These are phyloP conservation scores for Lates calcarifer DNA, from an alignment of 2,113 vertebrate species.

Conservation along the genomic window DNA sequence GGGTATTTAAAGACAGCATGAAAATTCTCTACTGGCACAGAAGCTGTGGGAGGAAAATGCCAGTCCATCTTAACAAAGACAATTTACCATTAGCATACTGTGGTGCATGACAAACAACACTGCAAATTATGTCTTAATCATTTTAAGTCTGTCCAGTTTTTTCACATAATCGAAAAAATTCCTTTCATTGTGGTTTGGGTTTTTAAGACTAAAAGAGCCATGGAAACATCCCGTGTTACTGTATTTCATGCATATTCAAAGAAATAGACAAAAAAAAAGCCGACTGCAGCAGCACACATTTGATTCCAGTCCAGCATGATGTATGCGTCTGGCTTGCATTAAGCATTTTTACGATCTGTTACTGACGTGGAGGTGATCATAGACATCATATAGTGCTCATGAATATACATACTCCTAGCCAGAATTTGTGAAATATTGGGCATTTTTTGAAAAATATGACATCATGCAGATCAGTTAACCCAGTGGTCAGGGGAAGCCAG, in stretches of 20 bases:
- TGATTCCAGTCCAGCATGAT: slow-evolving; percentile 18
- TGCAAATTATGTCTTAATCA: slow-evolving; percentile 62
- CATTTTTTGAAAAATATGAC: too few species aligned
- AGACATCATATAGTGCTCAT: too few species aligned
- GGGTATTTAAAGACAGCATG: slow-evolving; percentile 81
- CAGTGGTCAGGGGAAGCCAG: too few species aligned
- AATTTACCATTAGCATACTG: slow-evolving; percentile 34
- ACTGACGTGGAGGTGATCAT: slow-evolving; percentile 33
- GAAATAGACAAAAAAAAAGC: slow-evolving; percentile 4
- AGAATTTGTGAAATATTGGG: too few species aligned
- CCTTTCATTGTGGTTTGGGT: slow-evolving; percentile 43
- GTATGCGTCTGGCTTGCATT: slow-evolving; percentile 27
- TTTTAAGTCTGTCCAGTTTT: slow-evolving; percentile 44
- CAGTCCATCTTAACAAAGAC: slow-evolving; percentile 40
- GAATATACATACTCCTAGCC: too few species aligned
- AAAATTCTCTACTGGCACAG: slow-evolving; percentile 70
- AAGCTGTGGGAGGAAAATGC: slow-evolving; percentile 42
- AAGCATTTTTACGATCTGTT: slow-evolving; percentile 18
- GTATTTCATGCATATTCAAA: slow-evolving; percentile 23
- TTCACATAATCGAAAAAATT: slow-evolving; percentile 30
- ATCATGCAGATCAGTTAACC: too few species aligned
- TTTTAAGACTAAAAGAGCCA: slow-evolving; percentile 24
- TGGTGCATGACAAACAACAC: slow-evolving; percentile 18
- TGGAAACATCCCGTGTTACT: slow-evolving; percentile 26
- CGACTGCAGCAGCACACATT: neutral